Evolutionary conservation across 1,140 invertebrate species (phyloP).

Genomic region (Drosophila pachea): DNA sequence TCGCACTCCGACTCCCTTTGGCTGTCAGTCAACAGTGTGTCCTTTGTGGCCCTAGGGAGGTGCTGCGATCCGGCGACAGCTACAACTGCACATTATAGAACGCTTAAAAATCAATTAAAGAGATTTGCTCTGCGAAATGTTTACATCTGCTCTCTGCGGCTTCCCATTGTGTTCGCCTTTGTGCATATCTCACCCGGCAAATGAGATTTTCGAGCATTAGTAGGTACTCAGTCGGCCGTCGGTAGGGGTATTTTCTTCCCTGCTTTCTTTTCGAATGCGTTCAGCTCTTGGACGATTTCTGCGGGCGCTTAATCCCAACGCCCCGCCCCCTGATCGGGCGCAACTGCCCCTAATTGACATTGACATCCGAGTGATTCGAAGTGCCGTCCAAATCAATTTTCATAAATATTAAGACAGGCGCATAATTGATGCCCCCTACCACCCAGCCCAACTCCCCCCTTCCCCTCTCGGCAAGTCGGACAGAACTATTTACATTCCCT

Average conservation of each 20-base stretch:
- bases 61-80: conserved; percentile 16
- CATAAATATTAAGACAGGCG: conserved; percentile 75
- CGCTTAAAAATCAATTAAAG: conserved; percentile 70
- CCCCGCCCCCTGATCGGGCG: conserved; percentile 8
- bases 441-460: conserved; percentile 17
- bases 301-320: conserved; percentile 20
- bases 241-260: background rate
- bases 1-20: background rate
- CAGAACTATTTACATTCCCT: conserved; percentile 55
- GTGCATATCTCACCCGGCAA: conserved; percentile 34
- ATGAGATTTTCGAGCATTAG: conserved; percentile 48
- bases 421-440: conserved; percentile 63
- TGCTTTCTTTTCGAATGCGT: background rate
- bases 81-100: conserved; percentile 45
- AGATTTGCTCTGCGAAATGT: conserved; percentile 42
- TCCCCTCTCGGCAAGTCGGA: conserved; percentile 7
- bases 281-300: conserved; percentile 1
- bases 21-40: conserved; percentile 61
- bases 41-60: conserved; percentile 55
- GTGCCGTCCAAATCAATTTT: conserved; percentile 69
- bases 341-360: conserved; percentile 65
- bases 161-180: conserved; percentile 2
- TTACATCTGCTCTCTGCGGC: conserved; percentile 47
- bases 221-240: conserved; percentile 4
- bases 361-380: conserved; percentile 59